Conservation (phyloP, 2,888 invertebrate genomes). For the Yponomeuta malinellus region DNA sequence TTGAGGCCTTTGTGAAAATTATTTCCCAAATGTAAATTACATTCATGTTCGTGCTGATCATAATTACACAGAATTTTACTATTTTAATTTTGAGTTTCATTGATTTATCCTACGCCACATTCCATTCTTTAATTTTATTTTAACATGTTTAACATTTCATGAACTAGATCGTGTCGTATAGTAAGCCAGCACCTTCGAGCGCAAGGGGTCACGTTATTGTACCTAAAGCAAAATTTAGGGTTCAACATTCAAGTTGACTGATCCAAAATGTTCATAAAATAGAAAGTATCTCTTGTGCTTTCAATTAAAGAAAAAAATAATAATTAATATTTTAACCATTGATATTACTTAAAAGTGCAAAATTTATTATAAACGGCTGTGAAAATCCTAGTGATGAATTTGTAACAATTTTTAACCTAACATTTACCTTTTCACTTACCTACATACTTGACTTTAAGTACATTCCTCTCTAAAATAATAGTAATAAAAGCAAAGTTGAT, state of each 20-base stretch:
- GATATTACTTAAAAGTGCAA: conserved; percentile 35
- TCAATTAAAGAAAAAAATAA: too few relatives aligned
- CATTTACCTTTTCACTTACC: conserved; percentile 18
- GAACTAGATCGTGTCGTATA: background rate
- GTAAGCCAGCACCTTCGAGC: background rate
- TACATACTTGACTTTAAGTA: conserved; percentile 7
- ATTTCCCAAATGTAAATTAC: conserved; percentile 20
- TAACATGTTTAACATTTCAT: background rate
- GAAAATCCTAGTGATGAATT: conserved; percentile 48
- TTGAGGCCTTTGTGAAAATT: conserved; percentile 31
- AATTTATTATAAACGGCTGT: conserved; percentile 47
- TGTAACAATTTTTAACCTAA: conserved; percentile 20
- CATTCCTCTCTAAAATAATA: conserved; percentile 15
- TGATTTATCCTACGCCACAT: conserved; percentile 27
- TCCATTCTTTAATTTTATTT: conserved; percentile 13
- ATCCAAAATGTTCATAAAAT: too few relatives aligned
- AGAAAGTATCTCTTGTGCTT: too few relatives aligned
- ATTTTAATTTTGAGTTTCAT: conserved; percentile 58
- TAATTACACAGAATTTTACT: conserved; percentile 55
- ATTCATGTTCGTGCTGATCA: conserved; percentile 36
- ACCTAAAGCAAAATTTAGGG: background rate
- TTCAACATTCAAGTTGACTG: too few relatives aligned
- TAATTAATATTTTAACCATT: too few relatives aligned
- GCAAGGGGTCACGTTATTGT: background rate
- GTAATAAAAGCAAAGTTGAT: background rate